Conservation (phyloP, 1,140 invertebrate species). For the Penaeus indicus region DNA sequence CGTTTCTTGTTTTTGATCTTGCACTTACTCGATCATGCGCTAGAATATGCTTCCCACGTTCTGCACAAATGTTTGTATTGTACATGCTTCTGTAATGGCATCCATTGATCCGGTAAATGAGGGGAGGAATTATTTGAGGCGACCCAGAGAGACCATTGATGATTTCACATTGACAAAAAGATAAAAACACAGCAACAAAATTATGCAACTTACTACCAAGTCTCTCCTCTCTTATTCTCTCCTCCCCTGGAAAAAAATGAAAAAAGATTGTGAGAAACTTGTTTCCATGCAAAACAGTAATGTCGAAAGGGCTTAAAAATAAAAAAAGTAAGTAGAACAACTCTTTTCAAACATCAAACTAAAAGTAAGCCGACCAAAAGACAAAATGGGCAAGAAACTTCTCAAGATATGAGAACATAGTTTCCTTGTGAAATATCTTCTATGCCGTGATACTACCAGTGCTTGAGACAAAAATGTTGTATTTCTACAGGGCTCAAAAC, state of each 20-base stretch:
- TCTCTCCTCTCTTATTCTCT: constrained; percentile 41
- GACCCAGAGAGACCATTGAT: not conserved
- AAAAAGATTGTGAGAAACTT: not conserved
- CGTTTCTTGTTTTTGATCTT: constrained; percentile 86
- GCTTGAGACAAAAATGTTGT: too few relatives aligned
- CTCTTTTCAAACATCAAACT: too few relatives aligned
- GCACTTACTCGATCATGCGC: constrained; percentile 87
- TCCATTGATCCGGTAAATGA: constrained; percentile 55
- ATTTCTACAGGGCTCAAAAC: too few relatives aligned
- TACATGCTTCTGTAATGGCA: constrained; percentile 59
- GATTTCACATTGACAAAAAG: not conserved
- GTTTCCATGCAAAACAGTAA: too few relatives aligned
- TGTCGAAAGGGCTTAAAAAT: too few relatives aligned
- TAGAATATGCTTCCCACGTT: constrained; percentile 77
- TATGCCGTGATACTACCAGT: too few relatives aligned
- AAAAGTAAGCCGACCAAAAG: too few relatives aligned
- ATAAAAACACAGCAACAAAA: not conserved
- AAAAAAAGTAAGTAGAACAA: too few relatives aligned
- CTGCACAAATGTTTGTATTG: constrained; percentile 51
- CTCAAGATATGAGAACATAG: too few relatives aligned
- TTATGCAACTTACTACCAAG: constrained; percentile 23
- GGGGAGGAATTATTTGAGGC: not conserved
- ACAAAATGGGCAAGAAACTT: too few relatives aligned
- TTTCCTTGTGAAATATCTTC: too few relatives aligned
- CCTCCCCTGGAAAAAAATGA: not conserved